A percentile compares a stretch with the other conserved stretches of the same genome.
Conservation (phyloP, 2,113 vertebrate species). For the Micromys minutus region DNA sequence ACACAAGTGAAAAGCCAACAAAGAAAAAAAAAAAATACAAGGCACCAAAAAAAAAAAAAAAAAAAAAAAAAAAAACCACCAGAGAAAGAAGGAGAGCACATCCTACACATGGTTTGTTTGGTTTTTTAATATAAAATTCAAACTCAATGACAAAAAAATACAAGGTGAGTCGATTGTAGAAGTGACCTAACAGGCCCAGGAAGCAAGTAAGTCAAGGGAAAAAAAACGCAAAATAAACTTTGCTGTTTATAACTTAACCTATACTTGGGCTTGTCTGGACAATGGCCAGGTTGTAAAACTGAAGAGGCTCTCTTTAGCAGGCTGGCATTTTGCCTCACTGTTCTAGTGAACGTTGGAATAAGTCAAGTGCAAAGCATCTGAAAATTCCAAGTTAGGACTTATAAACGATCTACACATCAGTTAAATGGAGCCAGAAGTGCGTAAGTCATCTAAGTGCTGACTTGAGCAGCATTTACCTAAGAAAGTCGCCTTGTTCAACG, state of each 20-base stretch:
- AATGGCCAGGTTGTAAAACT: conserved; percentile 43
- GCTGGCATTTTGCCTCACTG: conserved; percentile 49
- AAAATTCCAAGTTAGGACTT: conserved; percentile 63
- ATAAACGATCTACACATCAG: conserved; percentile 41
- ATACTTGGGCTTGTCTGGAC: conserved; percentile 46
- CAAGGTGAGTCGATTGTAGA: conserved; percentile 56
- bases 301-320: conserved; percentile 37
- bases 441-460: conserved; percentile 77
- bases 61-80: no score
- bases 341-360: conserved; percentile 46
- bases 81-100: conserved; percentile 81
- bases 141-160: conserved; percentile 58
- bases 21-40: conserved; percentile 74
- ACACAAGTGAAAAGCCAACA: conserved; percentile 78
- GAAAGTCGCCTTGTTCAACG: conserved; percentile 77
- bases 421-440: conserved; percentile 55
- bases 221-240: conserved; percentile 57
- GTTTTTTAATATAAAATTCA: conserved; percentile 67
- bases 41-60: conserved; percentile 20
- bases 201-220: conserved; percentile 60
- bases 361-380: conserved; percentile 63
- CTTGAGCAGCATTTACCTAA: conserved; percentile 76
- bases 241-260: conserved; percentile 58
- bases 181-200: conserved; percentile 33
- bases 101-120: conserved; percentile 82